Evolutionary conservation across 1,140 invertebrate genomes (phyloP).

Genomic region (Trissolcus basalis): DNA sequence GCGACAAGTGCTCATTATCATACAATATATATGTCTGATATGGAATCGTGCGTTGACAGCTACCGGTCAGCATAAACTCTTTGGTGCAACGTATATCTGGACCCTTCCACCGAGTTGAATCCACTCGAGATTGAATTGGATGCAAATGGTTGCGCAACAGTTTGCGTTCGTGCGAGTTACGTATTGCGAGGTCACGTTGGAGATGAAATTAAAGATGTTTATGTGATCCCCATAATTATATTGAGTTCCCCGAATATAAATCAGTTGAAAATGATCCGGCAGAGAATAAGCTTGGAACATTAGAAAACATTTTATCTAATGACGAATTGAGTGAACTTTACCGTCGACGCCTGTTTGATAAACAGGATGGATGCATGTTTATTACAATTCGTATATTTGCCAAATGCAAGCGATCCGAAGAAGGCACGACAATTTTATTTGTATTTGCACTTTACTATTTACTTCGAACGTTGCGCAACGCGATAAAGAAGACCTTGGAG

Average conservation of each 20-base stretch:
- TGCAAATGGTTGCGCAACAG: slow-evolving; percentile 40
- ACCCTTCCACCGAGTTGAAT: slow-evolving; percentile 28
- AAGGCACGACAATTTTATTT: slow-evolving; percentile 1
- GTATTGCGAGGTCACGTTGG: slow-evolving; percentile 6
- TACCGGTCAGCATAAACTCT: slow-evolving; percentile 38
- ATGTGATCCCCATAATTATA: neutral
- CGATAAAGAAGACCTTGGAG: slow-evolving; percentile 56
- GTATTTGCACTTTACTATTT: slow-evolving; percentile 14
- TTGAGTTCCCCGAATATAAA: slow-evolving; percentile 5
- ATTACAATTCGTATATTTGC: neutral
- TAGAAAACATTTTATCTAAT: no score
- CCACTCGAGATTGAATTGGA: slow-evolving; percentile 28
- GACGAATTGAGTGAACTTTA: no score
- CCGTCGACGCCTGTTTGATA: no score
- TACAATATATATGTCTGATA: slow-evolving; percentile 33
- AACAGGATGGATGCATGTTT: neutral
- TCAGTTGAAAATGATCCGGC: no score
- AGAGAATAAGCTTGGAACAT: no score
- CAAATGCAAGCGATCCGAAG: no score
- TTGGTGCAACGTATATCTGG: slow-evolving; percentile 16
- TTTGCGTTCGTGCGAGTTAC: slow-evolving; percentile 18
- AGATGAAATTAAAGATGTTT: slow-evolving; percentile 21
- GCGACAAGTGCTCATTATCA: slow-evolving; percentile 44
- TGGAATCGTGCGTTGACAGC: slow-evolving; percentile 34
- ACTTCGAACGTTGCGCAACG: slow-evolving; percentile 42